Conservation (phyloP, 2,797 vertebrate genomes). For the Oreortyx pictus region DNA sequence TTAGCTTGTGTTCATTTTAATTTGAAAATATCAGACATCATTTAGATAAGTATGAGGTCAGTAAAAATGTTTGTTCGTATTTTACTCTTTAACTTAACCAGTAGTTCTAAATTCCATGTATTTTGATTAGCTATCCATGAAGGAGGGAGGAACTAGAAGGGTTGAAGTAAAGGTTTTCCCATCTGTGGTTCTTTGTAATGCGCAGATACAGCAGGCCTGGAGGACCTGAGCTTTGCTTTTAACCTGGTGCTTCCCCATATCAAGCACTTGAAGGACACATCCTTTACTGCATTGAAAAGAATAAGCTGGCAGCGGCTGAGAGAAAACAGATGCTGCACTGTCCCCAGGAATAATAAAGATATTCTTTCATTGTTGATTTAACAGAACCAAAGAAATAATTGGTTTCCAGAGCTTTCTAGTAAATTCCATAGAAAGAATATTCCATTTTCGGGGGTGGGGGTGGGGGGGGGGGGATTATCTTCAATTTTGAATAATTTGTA, state of each 20-base stretch:
- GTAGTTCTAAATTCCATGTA: not conserved
- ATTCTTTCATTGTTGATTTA: not conserved
- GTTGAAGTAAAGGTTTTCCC: not conserved
- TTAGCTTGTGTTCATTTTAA: not conserved
- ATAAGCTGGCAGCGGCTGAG: not conserved
- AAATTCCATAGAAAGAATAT: not conserved
- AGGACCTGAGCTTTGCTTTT: not conserved
- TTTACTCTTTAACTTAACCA: not conserved
- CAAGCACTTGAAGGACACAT: not conserved
- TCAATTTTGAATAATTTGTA: not conserved
- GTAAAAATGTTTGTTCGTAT: not conserved
- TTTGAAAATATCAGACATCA: not conserved
- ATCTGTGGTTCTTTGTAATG: not conserved
- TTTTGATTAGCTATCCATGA: not conserved
- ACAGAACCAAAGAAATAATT: not conserved
- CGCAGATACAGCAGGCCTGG: not conserved
- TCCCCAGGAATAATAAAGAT: not conserved
- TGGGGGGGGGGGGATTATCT: not conserved
- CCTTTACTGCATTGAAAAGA: not conserved
- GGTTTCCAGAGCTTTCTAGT: not conserved
- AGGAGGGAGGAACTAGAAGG: not conserved
- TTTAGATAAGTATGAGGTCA: not conserved
- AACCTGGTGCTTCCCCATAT: not conserved
- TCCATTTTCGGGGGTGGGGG: not conserved
- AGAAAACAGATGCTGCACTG: not conserved